phyloP scores from a whole-genome alignment of 2,797 vertebrate genomes.

The Protonibea diacanthus region DNA sequence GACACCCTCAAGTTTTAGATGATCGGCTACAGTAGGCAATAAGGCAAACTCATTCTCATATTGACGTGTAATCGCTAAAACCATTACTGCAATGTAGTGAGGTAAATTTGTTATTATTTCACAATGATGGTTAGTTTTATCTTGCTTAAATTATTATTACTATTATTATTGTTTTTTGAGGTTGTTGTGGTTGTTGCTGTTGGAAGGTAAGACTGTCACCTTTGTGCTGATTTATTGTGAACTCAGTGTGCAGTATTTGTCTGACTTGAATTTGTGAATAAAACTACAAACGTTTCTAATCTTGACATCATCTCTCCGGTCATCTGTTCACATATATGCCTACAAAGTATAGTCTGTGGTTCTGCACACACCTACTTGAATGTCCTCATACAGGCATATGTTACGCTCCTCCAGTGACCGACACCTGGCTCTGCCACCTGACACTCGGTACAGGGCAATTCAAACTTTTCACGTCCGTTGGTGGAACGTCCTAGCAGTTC shows the following conservation, averaged over 20 bases:
- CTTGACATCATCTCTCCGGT: neutral
- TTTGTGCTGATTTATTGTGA: constrained; percentile 48
- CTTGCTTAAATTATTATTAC: constrained; percentile 2
- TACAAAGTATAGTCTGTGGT: too few relatives aligned
- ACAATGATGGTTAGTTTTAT: neutral
- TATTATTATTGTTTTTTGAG: neutral
- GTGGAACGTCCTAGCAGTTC: too few relatives aligned
- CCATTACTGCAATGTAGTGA: constrained; percentile 12
- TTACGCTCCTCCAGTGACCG: too few relatives aligned
- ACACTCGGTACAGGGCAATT: too few relatives aligned
- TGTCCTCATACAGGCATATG: too few relatives aligned
- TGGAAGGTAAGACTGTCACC: constrained; percentile 7
- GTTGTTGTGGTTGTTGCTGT: constrained; percentile 21
- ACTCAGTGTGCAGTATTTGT: constrained; percentile 48
- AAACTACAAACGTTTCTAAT: constrained; percentile 37
- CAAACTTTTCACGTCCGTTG: too few relatives aligned
- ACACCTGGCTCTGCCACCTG: too few relatives aligned
- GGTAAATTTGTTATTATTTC: constrained; percentile 25
- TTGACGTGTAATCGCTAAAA: constrained; percentile 5
- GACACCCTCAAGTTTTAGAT: neutral
- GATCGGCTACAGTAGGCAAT: neutral
- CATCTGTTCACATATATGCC: neutral
- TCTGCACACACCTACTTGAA: too few relatives aligned
- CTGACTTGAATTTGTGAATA: constrained; percentile 56
- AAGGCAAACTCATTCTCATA: constrained; percentile 1